Evolutionary conservation across 2,113 vertebrate genomes (phyloP), one percentile per base, ranked within the genome.

Genomic region (Zosterops lateralis): DNA sequence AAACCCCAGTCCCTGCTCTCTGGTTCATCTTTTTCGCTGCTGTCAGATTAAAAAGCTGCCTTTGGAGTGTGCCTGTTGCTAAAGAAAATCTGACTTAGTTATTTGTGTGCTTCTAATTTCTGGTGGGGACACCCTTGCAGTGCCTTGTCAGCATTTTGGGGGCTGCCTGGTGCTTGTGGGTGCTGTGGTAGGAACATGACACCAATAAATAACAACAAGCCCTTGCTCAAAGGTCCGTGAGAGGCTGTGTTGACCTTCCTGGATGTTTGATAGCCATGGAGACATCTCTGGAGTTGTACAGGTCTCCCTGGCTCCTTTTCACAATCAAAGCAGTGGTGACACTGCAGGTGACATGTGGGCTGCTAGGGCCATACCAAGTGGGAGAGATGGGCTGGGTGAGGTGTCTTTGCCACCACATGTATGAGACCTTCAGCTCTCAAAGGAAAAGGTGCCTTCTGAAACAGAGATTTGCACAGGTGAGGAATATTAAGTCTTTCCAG

Each of bases 401-500:
- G 10, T 24, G 0, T 60, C 45, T 77, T 66, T 78, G 40, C 22
- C 24, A 25, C 26, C 7, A 6, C 0, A 0, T 7, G 5, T 20
- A 7, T 25, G 81, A 86, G 38, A 70, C 24, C 26, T 61, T 31
- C 17, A 61, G 24, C 34, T 74, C 34, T 61, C 26, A 45, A 47
- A 89, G 54, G 32, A 25, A 15, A 87, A 21, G 18, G 14, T 14
- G 25, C 40, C 4, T 64, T 88, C 68, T 60, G 65, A 64, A 73
- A 18, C 14, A 42, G 9, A 17, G 26, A 22, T 74, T 88, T 74
- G n/a, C 24, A 4, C 20, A 24, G 45, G 2, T n/a, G 51, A 68
- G 45, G 48, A 47, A 4, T 48, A 12, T 16, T 9, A 5, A 38
- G 24, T 74, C 60, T 67, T 62, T 64, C 61, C 36, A 56, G 31